Conservation (phyloP, 2,888 invertebrate species). For the Monochamus alternatus region DNA sequence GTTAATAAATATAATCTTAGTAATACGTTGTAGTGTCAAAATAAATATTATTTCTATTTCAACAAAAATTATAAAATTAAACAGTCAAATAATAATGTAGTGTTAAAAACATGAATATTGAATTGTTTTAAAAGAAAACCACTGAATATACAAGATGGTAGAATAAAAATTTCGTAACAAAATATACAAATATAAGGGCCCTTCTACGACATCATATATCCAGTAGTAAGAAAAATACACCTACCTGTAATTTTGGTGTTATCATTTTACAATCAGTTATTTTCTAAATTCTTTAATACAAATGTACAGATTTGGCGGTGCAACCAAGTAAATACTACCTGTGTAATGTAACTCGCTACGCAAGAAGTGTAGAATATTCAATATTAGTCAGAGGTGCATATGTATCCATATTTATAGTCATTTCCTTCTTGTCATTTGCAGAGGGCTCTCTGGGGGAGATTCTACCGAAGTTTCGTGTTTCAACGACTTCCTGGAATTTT, state of each 20-base stretch:
- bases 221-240: conserved; percentile 26
- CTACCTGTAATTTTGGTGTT: conserved; percentile 34
- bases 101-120: conserved; percentile 32
- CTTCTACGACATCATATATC: conserved; percentile 9
- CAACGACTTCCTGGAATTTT: conserved; percentile 66
- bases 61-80: conserved; percentile 42
- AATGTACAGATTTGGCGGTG: conserved; percentile 41
- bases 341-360: conserved; percentile 1
- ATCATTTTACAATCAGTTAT: conserved; percentile 7
- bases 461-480: conserved; percentile 65
- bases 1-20: conserved; percentile 53
- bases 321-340: conserved; percentile 35
- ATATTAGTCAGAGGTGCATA: conserved; percentile 23
- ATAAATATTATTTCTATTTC: conserved; percentile 33
- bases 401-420: conserved; percentile 48
- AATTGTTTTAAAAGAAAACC: conserved; percentile 2
- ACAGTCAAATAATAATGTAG: conserved; percentile 37
- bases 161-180: conserved; percentile 26
- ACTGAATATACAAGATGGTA: conserved; percentile 24
- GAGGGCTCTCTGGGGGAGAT: conserved; percentile 69
- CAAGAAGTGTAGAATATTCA: conserved; percentile 6
- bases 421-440: conserved; percentile 66
- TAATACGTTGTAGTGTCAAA: conserved; percentile 48
- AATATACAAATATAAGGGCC: conserved; percentile 30
- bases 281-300: conserved; percentile 29